A percentile compares a stretch with the other conserved stretches of the same genome.
These are phyloP conservation scores for Aphyosemion australe DNA, from an alignment of 2,113 vertebrate species.

Conservation along the genomic window DNA sequence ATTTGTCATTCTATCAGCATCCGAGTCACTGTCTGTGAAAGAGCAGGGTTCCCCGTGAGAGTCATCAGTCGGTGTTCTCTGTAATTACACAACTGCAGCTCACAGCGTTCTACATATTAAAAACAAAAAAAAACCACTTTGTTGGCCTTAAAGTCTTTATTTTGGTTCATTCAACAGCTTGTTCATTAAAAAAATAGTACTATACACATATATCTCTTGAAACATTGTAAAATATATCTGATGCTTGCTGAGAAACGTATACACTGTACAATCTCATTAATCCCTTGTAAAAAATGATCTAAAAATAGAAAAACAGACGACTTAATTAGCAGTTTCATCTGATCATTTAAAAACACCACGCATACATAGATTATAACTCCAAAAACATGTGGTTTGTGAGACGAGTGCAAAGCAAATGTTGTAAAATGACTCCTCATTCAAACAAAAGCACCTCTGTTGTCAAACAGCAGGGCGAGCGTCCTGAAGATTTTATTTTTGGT, in stretches of 20 bases:
- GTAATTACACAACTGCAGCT: slow-evolving; percentile 5
- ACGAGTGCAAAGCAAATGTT: slow-evolving; percentile 16
- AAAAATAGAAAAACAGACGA: slow-evolving; percentile 39
- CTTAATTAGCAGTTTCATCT: slow-evolving; percentile 25
- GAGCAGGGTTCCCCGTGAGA: slow-evolving; percentile 3
- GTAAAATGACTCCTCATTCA: slow-evolving; percentile 28
- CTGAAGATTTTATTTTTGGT: too few relatives aligned
- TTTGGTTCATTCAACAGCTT: slow-evolving; percentile 60
- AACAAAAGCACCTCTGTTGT: slow-evolving; percentile 44
- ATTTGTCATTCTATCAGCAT: slow-evolving; percentile 35
- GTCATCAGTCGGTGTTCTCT: slow-evolving; percentile 20
- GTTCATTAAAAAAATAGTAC: slow-evolving; percentile 63
- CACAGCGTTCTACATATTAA: slow-evolving; percentile 20
- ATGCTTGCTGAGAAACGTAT: slow-evolving; percentile 35
- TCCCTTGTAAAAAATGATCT: slow-evolving; percentile 45
- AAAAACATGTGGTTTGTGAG: slow-evolving; percentile 21
- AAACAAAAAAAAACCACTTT: not conserved
- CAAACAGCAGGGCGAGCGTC: slow-evolving; percentile 16
- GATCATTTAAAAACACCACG: slow-evolving; percentile 27
- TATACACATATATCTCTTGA: slow-evolving; percentile 36
- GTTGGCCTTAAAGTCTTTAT: slow-evolving; percentile 50
- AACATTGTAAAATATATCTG: slow-evolving; percentile 37
- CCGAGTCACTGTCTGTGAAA: slow-evolving; percentile 4
- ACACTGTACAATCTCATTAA: slow-evolving; percentile 42
- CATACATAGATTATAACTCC: slow-evolving; percentile 45